Base-by-base conservation (phyloP, 2,113 vertebrate species). In the Pampusana beccarii region DNA sequence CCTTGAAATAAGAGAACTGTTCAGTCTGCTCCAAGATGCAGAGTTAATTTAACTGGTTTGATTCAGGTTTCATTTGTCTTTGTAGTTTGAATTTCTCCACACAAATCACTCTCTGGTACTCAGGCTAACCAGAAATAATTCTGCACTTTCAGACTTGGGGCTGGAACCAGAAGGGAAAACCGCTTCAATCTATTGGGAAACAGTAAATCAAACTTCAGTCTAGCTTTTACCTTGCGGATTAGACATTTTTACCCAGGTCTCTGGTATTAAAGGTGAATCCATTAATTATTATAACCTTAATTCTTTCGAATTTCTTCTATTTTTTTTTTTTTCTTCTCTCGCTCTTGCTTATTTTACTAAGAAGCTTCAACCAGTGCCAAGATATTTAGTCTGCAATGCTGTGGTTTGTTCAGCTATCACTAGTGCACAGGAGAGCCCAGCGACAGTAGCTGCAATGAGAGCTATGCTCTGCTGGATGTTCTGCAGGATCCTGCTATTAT, bases 361-460 rank as follows among this genome's bases (percentile, higher is more conserved):
- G 67, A 58, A 88, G 46, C 51, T 73, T 71, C 15, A 31, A 54
- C 31, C 87, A 42, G 51, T 71, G 90, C 93, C 88, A 96, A 80
- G 88, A 78, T 60, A 73, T 48, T 85, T 66, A 82, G 80, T 31
- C 90, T 92, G 94, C 90, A 95, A 13, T 88, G 92, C 93, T 64
- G 90, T 40, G 64, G 58, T 86, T 93, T 96, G 93, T 95, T 91
- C 90, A 93, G 85, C 88, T 71, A 94, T 96, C 79, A 80, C 46
- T 96, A 13, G 46, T 34, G 51, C 10, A 88, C 71, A 93, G 92
- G 60, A 82, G 88, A 96, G 71, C 92, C 42, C 66, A 86, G 79
- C 79, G 69, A 90, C 9, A 4, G 83, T 58, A 95, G 85, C 85
- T 96, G 94, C 87, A 91, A 42, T 17, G 62, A 94, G 81, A 89